These are phyloP conservation scores for Drymodes brunneopygia DNA, from an alignment of 2,113 vertebrate genomes.

Conservation along the genomic window DNA sequence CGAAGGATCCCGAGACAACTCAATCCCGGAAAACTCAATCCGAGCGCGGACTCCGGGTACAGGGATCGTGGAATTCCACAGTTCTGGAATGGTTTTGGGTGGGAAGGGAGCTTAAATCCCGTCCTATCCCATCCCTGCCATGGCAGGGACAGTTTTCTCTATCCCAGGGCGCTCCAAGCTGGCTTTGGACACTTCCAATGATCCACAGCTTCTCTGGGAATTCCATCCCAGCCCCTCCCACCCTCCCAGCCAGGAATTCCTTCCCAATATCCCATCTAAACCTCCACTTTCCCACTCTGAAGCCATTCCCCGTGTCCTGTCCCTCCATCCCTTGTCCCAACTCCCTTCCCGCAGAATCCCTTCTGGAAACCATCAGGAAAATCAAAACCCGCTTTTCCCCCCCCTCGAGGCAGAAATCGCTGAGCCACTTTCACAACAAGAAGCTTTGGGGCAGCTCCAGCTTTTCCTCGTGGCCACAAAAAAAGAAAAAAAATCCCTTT, in stretches of 20 bases:
- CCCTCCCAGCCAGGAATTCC: not conserved
- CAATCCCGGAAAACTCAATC: not conserved
- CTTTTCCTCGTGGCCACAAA: not conserved
- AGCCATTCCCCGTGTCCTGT: not conserved
- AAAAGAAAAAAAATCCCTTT: not conserved
- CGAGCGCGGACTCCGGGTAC: fast-evolving
- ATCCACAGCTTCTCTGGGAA: not conserved
- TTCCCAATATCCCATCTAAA: not conserved
- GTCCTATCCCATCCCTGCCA: not conserved
- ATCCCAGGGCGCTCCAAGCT: fast-evolving
- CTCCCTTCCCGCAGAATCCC: not conserved
- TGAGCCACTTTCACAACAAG: not conserved
- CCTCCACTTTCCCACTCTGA: no score
- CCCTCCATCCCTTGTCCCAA: not conserved
- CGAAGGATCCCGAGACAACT: not conserved
- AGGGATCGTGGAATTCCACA: fast-evolving
- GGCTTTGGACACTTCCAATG: not conserved
- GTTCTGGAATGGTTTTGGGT: not conserved
- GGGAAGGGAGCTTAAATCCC: not conserved
- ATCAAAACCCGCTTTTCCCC: not conserved
- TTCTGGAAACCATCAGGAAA: not conserved
- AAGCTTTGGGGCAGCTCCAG: not conserved
- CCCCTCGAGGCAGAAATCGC: not conserved
- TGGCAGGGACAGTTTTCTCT: not conserved
- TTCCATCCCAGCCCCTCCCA: not conserved